A percentile compares a stretch with the other conserved stretches of the same genome.
phyloP scores from a whole-genome alignment of 2,888 invertebrate species.

The Ophion ellenae region DNA sequence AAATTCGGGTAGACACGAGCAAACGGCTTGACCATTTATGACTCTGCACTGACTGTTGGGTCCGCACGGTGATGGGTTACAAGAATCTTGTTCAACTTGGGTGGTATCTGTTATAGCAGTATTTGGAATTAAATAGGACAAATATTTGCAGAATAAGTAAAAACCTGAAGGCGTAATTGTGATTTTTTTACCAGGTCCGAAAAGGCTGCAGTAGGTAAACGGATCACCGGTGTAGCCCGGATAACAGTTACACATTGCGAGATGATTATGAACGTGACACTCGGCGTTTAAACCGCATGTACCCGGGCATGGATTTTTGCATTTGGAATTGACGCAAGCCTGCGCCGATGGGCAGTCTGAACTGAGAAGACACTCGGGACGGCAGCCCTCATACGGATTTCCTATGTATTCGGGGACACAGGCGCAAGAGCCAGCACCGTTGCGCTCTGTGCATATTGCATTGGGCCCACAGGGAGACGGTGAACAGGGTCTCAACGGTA shows the following conservation, averaged over 20 bases:
- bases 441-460: conserved; percentile 84
- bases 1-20: conserved; percentile 81
- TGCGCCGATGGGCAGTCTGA: conserved; percentile 86
- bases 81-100: conserved; percentile 48
- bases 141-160: no score
- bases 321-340: conserved; percentile 86
- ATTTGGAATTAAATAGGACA: no score
- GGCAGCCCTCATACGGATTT: conserved; percentile 86
- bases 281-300: conserved; percentile 84
- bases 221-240: conserved; percentile 83
- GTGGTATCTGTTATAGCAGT: background rate
- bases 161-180: conserved; percentile 45
- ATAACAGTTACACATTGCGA: conserved; percentile 85
- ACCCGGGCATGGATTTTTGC: conserved; percentile 86
- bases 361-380: conserved; percentile 86
- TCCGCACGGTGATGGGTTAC: conserved; percentile 82
- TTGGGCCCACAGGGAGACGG: conserved; percentile 89
- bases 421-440: conserved; percentile 85
- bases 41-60: conserved; percentile 85
- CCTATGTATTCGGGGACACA: conserved; percentile 85
- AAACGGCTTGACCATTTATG: conserved; percentile 81
- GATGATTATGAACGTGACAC: conserved; percentile 85
- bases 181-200: conserved; percentile 49
- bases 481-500: conserved; percentile 88
- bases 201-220: conserved; percentile 75